Conservation (phyloP, 2,888 invertebrate species). For the Pardosa pseudoannulata region DNA sequence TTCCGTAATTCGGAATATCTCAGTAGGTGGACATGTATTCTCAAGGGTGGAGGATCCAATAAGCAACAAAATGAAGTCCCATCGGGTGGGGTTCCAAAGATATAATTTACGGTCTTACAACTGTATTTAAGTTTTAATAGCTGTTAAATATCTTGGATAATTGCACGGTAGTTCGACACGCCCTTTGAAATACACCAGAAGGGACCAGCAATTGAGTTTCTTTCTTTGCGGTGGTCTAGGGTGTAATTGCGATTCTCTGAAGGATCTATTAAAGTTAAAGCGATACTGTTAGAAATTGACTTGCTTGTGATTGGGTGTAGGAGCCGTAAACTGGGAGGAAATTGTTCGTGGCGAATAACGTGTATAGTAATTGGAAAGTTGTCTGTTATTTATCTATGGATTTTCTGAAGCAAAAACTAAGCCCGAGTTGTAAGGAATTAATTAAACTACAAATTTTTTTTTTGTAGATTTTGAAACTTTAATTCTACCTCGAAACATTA, state of each 20-base stretch:
- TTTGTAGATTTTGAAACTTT: no score
- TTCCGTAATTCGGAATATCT: not conserved
- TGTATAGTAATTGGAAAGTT: no score
- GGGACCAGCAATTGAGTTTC: not conserved
- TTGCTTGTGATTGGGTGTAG: not conserved
- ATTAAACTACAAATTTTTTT: no score
- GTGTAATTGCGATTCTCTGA: not conserved
- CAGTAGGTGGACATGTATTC: not conserved
- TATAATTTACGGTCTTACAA: constrained; percentile 66
- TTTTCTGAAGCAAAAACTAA: no score
- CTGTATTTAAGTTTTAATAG: constrained; percentile 69
- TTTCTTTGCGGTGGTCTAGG: not conserved
- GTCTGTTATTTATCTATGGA: no score
- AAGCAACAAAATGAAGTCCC: not conserved
- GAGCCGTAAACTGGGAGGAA: not conserved
- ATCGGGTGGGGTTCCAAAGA: constrained; percentile 27
- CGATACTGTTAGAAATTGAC: not conserved
- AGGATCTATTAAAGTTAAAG: not conserved
- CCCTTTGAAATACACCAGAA: constrained; percentile 13
- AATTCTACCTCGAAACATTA: no score
- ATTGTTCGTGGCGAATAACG: no score
- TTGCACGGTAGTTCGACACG: constrained; percentile 56
- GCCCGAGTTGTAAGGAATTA: no score
- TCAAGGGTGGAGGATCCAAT: not conserved
- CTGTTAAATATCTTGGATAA: constrained; percentile 67